Percentiles rank a stretch among this genome's conserved stretches.
Evolutionary conservation across 1,140 invertebrate species (phyloP).

Genomic region (Pogonomyrmex barbatus): DNA sequence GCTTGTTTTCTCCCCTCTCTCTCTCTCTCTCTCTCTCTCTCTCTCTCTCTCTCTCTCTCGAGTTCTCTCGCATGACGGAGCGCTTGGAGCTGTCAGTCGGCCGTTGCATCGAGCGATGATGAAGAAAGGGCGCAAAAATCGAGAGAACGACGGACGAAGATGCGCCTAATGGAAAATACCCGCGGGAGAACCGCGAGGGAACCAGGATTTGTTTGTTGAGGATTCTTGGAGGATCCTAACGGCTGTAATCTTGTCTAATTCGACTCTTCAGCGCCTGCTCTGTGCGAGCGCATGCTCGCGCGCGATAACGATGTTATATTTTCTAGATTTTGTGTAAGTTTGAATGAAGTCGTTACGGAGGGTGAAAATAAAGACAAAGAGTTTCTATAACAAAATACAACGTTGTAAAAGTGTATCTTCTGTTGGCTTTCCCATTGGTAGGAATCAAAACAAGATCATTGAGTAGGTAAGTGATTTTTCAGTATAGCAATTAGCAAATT

Average conservation of each 20-base stretch:
- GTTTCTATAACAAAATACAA: slow-evolving; percentile 16
- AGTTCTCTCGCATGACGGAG: slow-evolving; percentile 35
- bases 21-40: background rate
- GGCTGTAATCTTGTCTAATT: slow-evolving; percentile 59
- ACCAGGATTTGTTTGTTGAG: slow-evolving; percentile 13
- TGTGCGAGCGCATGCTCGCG: background rate
- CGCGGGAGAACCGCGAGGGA: slow-evolving; percentile 22
- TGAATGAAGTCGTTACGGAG: slow-evolving; percentile 50
- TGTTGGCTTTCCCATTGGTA: background rate
- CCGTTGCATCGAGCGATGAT: slow-evolving; percentile 41
- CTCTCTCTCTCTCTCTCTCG: slow-evolving; percentile 3
- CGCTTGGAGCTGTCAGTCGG: slow-evolving; percentile 25
- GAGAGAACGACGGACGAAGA: slow-evolving; percentile 45
- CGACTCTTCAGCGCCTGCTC: background rate
- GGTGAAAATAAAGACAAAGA: slow-evolving; percentile 44
- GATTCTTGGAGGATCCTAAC: slow-evolving; percentile 35
- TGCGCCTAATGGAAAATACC: slow-evolving; percentile 51
- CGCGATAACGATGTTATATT: slow-evolving; percentile 57
- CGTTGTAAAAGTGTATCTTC: background rate
- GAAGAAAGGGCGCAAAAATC: slow-evolving; percentile 56
- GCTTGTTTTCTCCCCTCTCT: background rate
- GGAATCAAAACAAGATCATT: background rate
- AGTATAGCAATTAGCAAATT: background rate
- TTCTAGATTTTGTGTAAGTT: slow-evolving; percentile 59
- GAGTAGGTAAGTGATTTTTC: slow-evolving; percentile 18